Evolutionary conservation across 2,888 invertebrate genomes (phyloP), one percentile per base, ranked within the genome.

Genomic region (Linnaemya vulpina): DNA sequence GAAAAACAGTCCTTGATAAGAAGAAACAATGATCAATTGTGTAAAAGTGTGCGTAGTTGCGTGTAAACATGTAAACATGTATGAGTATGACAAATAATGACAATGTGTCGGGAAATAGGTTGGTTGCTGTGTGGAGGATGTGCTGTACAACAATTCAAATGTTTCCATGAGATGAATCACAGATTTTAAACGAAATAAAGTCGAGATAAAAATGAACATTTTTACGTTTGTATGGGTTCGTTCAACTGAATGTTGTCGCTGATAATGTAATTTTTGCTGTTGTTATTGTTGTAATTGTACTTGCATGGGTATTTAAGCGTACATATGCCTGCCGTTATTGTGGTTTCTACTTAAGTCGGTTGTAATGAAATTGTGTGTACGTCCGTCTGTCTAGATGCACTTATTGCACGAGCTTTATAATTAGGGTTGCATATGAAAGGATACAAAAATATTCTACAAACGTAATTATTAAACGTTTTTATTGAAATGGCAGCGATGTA

Each of bases 181-280:
- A 71, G 53, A 49, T 46, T 35, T 40, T 1, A 71, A 71, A 55
- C 17, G 46, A 71, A 79, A 74, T 74, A 30, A 74, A 60, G 58
- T 60, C 38, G 25, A 74, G 77, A 78, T 70, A 71, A 85, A 74
- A 75, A 43, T 75, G 63, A 17, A 80, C 68, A 70, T 75, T 84
- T n/a, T 51, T 85, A 67, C 85, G 82, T 82, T 58, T 78, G 70
- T 82, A 82, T 82, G 70, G 55, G 74, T 70, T 75, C 77, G 63
- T 77, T 78, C 78, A 85, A 70, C 82, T 63, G 82, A 58, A 85
- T 62, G 75, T 51, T 74, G 49, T 78, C 78, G 78, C 74, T 11
- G 10, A 78, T 78, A 82, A 75, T 73, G 70, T 74, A 67, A 68
- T 74, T 67, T 80, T 62, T 51, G 13, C 58, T 75, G 30, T 76